phyloP scores from a whole-genome alignment of 2,113 vertebrate genomes.

The Corydoras maculifer region DNA sequence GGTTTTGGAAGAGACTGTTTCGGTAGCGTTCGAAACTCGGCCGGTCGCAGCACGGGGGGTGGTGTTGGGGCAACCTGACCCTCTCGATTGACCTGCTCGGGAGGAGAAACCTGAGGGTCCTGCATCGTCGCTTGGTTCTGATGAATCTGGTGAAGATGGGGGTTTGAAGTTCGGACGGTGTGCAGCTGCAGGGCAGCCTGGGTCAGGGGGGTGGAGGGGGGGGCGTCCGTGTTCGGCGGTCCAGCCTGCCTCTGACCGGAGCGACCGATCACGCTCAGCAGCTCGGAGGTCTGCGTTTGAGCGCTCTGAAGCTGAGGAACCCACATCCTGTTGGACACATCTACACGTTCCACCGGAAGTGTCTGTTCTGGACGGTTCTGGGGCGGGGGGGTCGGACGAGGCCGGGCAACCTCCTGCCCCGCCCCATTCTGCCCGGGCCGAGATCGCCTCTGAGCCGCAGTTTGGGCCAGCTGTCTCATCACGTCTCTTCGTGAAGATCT shows the following conservation, averaged over 20 bases:
- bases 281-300: too few relatives aligned
- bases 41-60: slow-evolving; percentile 54
- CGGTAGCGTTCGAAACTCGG: slow-evolving; percentile 57
- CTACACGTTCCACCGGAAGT: too few relatives aligned
- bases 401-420: too few relatives aligned
- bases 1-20: slow-evolving; percentile 39
- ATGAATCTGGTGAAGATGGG: slow-evolving; percentile 49
- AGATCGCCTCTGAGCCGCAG: slow-evolving; percentile 30
- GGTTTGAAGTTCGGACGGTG: slow-evolving; percentile 40
- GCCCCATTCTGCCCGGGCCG: slow-evolving; percentile 26
- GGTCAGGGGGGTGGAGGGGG: neutral
- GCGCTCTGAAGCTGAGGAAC: too few relatives aligned
- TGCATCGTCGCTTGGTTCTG: slow-evolving; percentile 57
- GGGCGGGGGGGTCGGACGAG: neutral
- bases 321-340: too few relatives aligned
- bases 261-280: too few relatives aligned
- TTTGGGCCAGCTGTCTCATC: slow-evolving; percentile 21
- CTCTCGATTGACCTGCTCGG: slow-evolving; percentile 14
- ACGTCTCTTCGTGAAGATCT: slow-evolving; percentile 19
- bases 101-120: slow-evolving; percentile 35
- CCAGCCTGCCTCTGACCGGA: too few relatives aligned
- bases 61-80: slow-evolving; percentile 46
- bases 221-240: neutral
- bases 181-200: slow-evolving; percentile 51
- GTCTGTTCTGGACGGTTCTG: too few relatives aligned